phyloP scores from a whole-genome alignment of 2,888 invertebrate genomes.

The Chelonus formosanus region DNA sequence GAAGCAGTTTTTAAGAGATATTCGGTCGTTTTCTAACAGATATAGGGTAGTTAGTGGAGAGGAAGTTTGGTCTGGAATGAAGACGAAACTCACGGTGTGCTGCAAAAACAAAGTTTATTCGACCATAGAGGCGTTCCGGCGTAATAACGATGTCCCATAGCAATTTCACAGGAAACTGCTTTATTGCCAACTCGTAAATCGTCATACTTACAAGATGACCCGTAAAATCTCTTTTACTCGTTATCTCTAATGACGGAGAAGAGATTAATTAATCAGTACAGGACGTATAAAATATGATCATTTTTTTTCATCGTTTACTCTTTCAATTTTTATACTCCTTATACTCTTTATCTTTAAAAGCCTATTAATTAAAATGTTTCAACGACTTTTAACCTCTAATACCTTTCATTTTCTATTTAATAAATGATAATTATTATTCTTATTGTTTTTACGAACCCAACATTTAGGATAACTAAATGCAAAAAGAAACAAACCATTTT shows the following conservation, averaged over 20 bases:
- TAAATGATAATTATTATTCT: too few species aligned
- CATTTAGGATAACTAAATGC: too few species aligned
- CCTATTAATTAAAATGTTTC: too few species aligned
- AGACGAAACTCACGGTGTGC: slow-evolving; percentile 23
- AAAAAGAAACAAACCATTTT: too few species aligned
- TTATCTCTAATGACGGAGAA: slow-evolving; percentile 27
- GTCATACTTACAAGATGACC: slow-evolving; percentile 32
- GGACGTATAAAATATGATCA: neutral
- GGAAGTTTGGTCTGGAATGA: slow-evolving; percentile 16
- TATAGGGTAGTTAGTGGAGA: slow-evolving; percentile 9
- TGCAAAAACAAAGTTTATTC: slow-evolving; percentile 33
- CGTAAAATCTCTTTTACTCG: slow-evolving; percentile 27
- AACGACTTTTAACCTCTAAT: too few species aligned
- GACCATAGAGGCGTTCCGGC: slow-evolving; percentile 29
- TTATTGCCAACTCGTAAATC: slow-evolving; percentile 29
- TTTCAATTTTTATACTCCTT: neutral
- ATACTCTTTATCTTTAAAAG: too few species aligned
- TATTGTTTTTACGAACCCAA: too few species aligned
- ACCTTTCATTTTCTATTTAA: too few species aligned
- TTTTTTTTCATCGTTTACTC: slow-evolving; percentile 1
- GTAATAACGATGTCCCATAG: slow-evolving; percentile 36
- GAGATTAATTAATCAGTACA: slow-evolving; percentile 20
- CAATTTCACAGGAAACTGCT: slow-evolving; percentile 34
- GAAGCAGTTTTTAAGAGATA: slow-evolving; percentile 27
- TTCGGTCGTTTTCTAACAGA: slow-evolving; percentile 17